Conservation (phyloP, 37 sponge, comb jelly and placozoan genomes). For the Haliclona indistincta region DNA sequence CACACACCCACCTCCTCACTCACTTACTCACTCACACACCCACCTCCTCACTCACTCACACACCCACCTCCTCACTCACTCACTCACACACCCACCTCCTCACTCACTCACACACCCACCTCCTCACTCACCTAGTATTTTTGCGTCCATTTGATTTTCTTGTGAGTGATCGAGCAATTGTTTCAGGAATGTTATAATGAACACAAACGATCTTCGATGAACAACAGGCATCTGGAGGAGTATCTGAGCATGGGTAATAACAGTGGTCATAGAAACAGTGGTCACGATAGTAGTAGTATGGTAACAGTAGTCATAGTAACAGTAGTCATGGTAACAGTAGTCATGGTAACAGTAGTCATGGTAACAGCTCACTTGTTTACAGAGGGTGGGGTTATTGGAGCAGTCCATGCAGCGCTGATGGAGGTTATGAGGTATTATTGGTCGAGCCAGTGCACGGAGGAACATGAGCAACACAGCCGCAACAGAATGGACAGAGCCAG, state of each 20-base stretch:
- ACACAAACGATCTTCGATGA: constrained; percentile 67
- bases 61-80: no score
- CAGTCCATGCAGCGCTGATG: constrained; percentile 80
- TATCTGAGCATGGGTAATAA: constrained; percentile 47
- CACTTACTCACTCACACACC: no score
- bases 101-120: no score
- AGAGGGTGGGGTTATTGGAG: constrained; percentile 58
- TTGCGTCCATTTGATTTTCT: constrained; percentile 70
- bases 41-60: no score
- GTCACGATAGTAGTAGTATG: not conserved
- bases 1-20: no score
- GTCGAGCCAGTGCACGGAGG: constrained; percentile 81
- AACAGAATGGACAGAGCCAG: constrained; percentile 71
- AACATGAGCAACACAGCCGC: constrained; percentile 73
- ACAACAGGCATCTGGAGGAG: constrained; percentile 60
- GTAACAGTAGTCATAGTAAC: no score
- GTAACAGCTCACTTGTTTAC: constrained; percentile 83
- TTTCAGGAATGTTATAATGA: constrained; percentile 77
- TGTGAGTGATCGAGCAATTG: constrained; percentile 58
- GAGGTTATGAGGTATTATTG: constrained; percentile 71
- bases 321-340: no score
- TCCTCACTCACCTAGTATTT: constrained; percentile 77
- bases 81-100: no score
- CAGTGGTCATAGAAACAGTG: not conserved
- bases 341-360: no score